Evolutionary conservation across 2,888 invertebrate species (phyloP).

Genomic region (Aplocera efformata): DNA sequence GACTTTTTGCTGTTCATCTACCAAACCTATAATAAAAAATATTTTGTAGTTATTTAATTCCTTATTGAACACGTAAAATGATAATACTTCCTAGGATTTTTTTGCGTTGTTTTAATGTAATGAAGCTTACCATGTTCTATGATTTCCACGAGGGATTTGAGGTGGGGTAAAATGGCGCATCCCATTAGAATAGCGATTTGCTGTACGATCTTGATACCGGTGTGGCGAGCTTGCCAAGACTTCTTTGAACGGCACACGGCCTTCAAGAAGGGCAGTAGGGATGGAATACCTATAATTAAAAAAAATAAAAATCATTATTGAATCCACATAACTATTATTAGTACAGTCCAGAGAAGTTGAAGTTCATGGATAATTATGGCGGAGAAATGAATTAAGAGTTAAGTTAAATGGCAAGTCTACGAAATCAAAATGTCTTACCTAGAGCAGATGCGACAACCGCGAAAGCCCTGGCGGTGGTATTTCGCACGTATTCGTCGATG

Average conservation of each 20-base stretch:
- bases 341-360: too few relatives aligned
- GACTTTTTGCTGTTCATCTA: conserved; percentile 99
- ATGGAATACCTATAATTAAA: conserved; percentile 89
- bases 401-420: too few relatives aligned
- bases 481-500: conserved; percentile 99
- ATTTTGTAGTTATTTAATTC: not conserved
- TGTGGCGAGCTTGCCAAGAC: conserved; percentile 99
- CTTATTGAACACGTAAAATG: too few relatives aligned
- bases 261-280: conserved; percentile 97
- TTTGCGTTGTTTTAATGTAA: too few relatives aligned
- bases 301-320: too few relatives aligned
- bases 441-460: conserved; percentile 99
- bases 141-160: conserved; percentile 98
- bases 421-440: conserved; percentile 70
- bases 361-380: too few relatives aligned
- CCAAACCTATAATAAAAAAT: conserved; percentile 82
- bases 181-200: conserved; percentile 99
- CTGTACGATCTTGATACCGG: conserved; percentile 99
- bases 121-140: conserved; percentile 93
- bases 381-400: too few relatives aligned
- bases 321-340: too few relatives aligned
- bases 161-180: conserved; percentile 98
- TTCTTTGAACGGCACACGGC: conserved; percentile 99
- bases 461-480: conserved; percentile 99
- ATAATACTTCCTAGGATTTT: too few relatives aligned